Percentiles rank a stretch among this genome's conserved stretches.
Conservation (phyloP, 2,113 vertebrate genomes). For the Thryonomys swinderianus region DNA sequence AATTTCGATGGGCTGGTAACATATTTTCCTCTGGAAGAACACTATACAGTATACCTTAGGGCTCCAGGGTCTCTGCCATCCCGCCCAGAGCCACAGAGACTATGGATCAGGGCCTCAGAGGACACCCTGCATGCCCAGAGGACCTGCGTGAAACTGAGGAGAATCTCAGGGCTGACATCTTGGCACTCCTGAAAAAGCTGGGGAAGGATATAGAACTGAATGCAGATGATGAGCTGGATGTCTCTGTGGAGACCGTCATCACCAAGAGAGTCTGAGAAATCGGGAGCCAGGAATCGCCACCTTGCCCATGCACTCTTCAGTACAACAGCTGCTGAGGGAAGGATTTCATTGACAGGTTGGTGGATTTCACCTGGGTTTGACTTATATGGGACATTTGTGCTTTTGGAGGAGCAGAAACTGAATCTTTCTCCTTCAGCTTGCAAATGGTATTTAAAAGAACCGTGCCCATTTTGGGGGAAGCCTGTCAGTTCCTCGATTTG, state of each 20-base stretch:
- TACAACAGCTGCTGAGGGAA: background rate
- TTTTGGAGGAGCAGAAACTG: background rate
- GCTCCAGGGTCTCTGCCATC: background rate
- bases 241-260: background rate
- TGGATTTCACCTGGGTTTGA: background rate
- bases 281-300: background rate
- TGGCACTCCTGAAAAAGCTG: background rate
- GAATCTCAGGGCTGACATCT: background rate
- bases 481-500: background rate
- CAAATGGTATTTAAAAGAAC: background rate
- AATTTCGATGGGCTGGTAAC: slow-evolving; percentile 92
- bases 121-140: background rate
- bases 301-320: background rate
- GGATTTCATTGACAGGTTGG: background rate
- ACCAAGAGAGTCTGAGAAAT: background rate
- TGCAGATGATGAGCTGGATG: background rate
- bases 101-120: background rate
- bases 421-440: background rate
- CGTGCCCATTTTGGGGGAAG: background rate
- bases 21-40: slow-evolving; percentile 91
- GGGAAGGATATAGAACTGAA: too few species aligned
- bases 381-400: background rate
- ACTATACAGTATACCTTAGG: background rate
- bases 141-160: background rate
- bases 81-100: background rate